These are phyloP conservation scores for Athalia rosae DNA, from an alignment of 2,888 invertebrate species.

Conservation along the genomic window DNA sequence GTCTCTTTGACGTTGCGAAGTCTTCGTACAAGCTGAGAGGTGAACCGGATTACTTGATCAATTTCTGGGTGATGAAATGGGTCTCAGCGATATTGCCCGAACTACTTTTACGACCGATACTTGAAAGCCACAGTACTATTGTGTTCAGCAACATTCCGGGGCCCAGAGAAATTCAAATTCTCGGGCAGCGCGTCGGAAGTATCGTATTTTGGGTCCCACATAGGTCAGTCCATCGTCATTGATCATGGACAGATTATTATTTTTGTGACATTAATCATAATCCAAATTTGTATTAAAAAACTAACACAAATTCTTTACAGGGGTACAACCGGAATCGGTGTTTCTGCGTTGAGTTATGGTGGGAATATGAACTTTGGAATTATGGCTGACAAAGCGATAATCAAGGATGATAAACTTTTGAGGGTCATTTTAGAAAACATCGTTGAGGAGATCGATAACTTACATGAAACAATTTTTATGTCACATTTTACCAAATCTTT, in stretches of 20 bases:
- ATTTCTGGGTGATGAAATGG: constrained; percentile 75
- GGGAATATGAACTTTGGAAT: constrained; percentile 74
- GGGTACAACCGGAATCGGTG: constrained; percentile 72
- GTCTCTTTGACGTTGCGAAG: constrained; percentile 67
- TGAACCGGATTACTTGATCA: constrained; percentile 74
- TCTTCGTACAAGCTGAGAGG: constrained; percentile 69
- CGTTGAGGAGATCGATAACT: constrained; percentile 69
- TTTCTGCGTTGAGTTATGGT: constrained; percentile 75
- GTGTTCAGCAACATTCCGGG: constrained; percentile 76
- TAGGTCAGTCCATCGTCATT: constrained; percentile 67
- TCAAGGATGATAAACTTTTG: constrained; percentile 69
- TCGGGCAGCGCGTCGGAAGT: constrained; percentile 72
- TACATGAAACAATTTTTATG: constrained; percentile 61
- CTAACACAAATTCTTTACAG: constrained; percentile 51
- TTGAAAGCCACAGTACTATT: constrained; percentile 75
- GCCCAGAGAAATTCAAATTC: constrained; percentile 70
- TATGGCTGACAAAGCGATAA: constrained; percentile 73
- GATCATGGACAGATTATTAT: background rate
- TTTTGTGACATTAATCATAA: background rate
- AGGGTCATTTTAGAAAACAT: constrained; percentile 72
- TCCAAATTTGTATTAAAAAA: constrained; percentile 25
- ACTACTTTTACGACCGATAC: constrained; percentile 68
- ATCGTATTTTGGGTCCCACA: constrained; percentile 77
- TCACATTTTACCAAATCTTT: constrained; percentile 55
- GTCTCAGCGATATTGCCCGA: constrained; percentile 73